Evolutionary conservation across 2,888 invertebrate species (phyloP).

Genomic region (Drosophila limbata): DNA sequence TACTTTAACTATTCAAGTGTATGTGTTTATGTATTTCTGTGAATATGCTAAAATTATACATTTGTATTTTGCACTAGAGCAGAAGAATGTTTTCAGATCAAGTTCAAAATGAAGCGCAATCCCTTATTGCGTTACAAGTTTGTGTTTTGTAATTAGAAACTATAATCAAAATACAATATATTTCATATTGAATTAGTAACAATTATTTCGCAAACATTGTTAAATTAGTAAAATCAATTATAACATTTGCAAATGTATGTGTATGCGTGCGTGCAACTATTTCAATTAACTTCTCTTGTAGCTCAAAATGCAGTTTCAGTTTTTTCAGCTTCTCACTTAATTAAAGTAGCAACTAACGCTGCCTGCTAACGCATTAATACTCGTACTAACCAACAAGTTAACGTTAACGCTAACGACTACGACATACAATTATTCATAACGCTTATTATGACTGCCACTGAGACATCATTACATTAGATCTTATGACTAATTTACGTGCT

Average conservation of each 20-base stretch:
- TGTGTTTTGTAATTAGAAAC: constrained; percentile 20
- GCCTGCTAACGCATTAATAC: constrained; percentile 57
- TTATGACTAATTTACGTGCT: constrained; percentile 71
- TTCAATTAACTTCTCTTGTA: constrained; percentile 18
- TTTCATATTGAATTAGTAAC: constrained; percentile 34
- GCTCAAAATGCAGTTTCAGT: constrained; percentile 71
- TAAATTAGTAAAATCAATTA: constrained; percentile 53
- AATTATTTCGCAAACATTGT: constrained; percentile 40
- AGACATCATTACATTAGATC: constrained; percentile 48
- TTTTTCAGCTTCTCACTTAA: constrained; percentile 57
- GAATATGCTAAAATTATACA: constrained; percentile 37
- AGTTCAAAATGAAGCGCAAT: constrained; percentile 23
- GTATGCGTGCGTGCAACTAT: constrained; percentile 14
- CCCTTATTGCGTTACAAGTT: constrained; percentile 20
- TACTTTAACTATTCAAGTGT: constrained; percentile 48
- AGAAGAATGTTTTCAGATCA: constrained; percentile 50
- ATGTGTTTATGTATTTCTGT: constrained; percentile 16
- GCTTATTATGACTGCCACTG: constrained; percentile 54
- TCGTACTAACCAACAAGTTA: constrained; percentile 62
- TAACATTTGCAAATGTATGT: constrained; percentile 51
- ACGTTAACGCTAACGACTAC: constrained; percentile 52
- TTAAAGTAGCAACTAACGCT: constrained; percentile 49
- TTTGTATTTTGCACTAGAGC: constrained; percentile 49
- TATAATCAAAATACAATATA: constrained; percentile 17
- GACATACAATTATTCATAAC: constrained; percentile 45